These are phyloP conservation scores for Corvus hawaiiensis DNA, from an alignment of 2,113 vertebrate genomes.

Conservation along the genomic window DNA sequence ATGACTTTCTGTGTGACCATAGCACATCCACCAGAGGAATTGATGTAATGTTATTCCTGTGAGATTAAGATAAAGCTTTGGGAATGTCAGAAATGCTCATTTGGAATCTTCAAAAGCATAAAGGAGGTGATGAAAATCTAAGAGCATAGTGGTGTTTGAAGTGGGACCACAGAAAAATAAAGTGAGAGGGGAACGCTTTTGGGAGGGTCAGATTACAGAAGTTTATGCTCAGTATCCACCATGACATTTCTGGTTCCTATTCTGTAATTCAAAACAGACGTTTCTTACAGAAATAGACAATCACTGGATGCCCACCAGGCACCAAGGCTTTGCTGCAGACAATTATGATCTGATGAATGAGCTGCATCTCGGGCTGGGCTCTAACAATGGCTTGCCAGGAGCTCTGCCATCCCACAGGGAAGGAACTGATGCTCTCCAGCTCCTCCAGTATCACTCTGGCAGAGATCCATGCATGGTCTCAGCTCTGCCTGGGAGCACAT, in stretches of 20 bases:
- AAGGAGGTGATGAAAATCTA: background rate
- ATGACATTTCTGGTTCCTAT: slow-evolving; percentile 35
- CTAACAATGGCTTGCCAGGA: slow-evolving; percentile 14
- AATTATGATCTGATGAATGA: slow-evolving; percentile 36
- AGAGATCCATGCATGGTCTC: background rate
- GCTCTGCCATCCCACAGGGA: background rate
- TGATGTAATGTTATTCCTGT: background rate
- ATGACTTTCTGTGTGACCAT: background rate
- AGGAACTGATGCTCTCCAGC: slow-evolving; percentile 2
- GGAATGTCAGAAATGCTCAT: slow-evolving; percentile 37
- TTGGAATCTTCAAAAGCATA: slow-evolving; percentile 19
- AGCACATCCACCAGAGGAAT: background rate
- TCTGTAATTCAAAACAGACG: background rate
- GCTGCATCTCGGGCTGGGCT: background rate
- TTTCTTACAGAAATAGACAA: slow-evolving; percentile 43
- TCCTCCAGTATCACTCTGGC: background rate
- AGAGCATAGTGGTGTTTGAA: slow-evolving; percentile 9
- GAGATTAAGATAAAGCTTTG: slow-evolving; percentile 27
- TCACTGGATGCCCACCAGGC: slow-evolving; percentile 49
- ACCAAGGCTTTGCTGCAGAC: background rate
- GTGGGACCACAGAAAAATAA: background rate
- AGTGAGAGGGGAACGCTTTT: background rate
- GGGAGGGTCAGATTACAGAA: slow-evolving; percentile 13
- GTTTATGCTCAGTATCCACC: background rate
- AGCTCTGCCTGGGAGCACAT: background rate